A percentile compares a stretch with the other conserved stretches of the same genome.
These are phyloP conservation scores for Mycteria americana DNA, from an alignment of 2,797 vertebrate species.

Conservation along the genomic window DNA sequence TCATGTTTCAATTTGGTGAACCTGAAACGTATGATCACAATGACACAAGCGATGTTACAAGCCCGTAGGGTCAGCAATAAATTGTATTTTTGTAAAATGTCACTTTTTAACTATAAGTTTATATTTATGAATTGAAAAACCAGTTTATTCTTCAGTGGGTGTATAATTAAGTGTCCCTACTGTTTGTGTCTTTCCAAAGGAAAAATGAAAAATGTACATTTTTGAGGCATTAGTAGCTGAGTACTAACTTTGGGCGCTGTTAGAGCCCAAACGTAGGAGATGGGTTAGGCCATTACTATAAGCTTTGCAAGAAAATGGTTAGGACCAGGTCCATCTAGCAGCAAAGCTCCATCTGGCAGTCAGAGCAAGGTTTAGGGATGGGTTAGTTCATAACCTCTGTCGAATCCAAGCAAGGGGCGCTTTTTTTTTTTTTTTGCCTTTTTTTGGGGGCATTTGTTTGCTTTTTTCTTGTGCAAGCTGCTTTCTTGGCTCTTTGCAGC, in stretches of 20 bases:
- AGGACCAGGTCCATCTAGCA: neutral
- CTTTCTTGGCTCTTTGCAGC: neutral
- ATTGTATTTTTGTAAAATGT: slow-evolving; percentile 72
- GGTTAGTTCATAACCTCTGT: neutral
- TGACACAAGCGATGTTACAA: neutral
- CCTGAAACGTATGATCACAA: neutral
- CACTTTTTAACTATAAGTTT: slow-evolving; percentile 62
- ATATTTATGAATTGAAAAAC: slow-evolving; percentile 48
- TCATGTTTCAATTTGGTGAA: neutral
- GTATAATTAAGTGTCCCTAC: slow-evolving; percentile 53
- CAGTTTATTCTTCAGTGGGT: slow-evolving; percentile 53
- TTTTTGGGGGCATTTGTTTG: neutral
- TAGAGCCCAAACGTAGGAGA: neutral
- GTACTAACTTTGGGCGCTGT: neutral
- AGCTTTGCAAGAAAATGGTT: neutral
- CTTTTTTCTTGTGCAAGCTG: neutral
- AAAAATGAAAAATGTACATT: slow-evolving; percentile 33
- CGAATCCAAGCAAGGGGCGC: neutral
- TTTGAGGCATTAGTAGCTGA: neutral
- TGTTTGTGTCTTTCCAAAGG: slow-evolving; percentile 68
- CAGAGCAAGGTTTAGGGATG: neutral
- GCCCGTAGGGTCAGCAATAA: slow-evolving; percentile 65
- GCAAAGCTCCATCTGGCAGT: neutral
- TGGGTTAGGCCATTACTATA: neutral
- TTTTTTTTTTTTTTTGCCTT: neutral